These are phyloP conservation scores for Remorina albescens DNA, from an alignment of 2,797 vertebrate genomes.

Conservation along the genomic window DNA sequence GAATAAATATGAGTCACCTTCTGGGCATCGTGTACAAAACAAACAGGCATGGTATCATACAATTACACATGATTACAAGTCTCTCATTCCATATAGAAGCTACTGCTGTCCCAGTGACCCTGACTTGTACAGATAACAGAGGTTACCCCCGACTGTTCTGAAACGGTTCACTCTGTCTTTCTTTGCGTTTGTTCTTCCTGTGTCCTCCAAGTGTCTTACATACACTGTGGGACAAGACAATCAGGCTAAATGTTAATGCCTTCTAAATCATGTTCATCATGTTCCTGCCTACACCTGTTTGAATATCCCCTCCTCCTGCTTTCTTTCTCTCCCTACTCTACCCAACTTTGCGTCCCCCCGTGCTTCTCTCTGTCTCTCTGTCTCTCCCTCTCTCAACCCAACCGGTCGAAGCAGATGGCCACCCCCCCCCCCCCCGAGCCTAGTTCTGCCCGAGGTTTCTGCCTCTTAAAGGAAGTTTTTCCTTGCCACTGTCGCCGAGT, in stretches of 20 bases:
- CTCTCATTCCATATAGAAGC: conserved; percentile 7
- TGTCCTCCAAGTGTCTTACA: neutral
- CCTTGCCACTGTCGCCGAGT: too few species aligned
- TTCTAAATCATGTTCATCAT: too few species aligned
- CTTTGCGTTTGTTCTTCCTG: neutral
- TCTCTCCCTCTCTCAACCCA: too few species aligned
- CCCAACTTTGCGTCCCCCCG: too few species aligned
- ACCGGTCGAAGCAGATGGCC: too few species aligned
- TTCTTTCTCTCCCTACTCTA: too few species aligned
- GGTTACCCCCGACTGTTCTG: neutral
- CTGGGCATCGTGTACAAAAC: conserved; percentile 15
- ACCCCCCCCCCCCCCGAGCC: too few species aligned
- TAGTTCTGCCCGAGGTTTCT: too few species aligned
- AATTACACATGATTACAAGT: conserved; percentile 36
- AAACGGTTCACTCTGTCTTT: neutral
- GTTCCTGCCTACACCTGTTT: too few species aligned
- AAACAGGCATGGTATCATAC: conserved; percentile 17
- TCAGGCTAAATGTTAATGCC: neutral
- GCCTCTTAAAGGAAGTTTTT: too few species aligned
- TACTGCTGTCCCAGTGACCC: conserved; percentile 26
- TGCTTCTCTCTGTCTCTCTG: too few species aligned
- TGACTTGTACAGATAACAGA: neutral
- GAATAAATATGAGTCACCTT: conserved; percentile 46
- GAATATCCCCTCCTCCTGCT: too few species aligned
- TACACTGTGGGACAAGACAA: neutral